phyloP scores from a whole-genome alignment of 2,113 vertebrate species.

The Cyprinodon variegatus region DNA sequence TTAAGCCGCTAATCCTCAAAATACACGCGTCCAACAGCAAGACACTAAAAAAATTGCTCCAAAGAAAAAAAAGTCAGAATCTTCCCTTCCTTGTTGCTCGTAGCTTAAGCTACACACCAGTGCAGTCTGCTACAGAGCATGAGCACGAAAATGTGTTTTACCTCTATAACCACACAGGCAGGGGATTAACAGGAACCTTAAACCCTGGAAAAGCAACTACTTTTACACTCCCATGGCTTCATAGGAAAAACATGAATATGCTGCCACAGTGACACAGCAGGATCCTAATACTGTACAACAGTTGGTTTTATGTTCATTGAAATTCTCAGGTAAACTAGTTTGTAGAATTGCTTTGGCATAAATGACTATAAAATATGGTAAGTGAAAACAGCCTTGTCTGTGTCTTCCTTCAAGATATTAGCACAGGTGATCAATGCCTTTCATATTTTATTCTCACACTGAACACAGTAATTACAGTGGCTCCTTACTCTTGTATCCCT shows the following conservation, averaged over 20 bases:
- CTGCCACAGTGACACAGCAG: conserved; percentile 42
- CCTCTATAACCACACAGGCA: conserved; percentile 68
- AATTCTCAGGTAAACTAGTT: conserved; percentile 24
- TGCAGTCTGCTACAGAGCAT: conserved; percentile 70
- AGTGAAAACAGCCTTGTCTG: conserved; percentile 9
- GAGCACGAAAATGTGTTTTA: conserved; percentile 77
- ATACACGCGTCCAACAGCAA: conserved; percentile 82
- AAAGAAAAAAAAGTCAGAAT: conserved; percentile 69
- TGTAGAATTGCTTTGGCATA: conserved; percentile 1
- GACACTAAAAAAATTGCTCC: conserved; percentile 61
- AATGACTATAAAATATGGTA: neutral
- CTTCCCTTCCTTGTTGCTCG: conserved; percentile 68
- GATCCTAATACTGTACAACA: conserved; percentile 23
- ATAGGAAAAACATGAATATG: conserved; percentile 50
- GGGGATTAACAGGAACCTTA: conserved; percentile 74
- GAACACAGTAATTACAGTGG: conserved; percentile 64
- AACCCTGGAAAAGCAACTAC: conserved; percentile 69
- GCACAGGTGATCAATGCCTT: conserved; percentile 5
- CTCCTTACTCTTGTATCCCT: conserved; percentile 67
- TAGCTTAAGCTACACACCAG: conserved; percentile 77
- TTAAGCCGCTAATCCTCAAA: conserved; percentile 86
- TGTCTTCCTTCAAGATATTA: neutral
- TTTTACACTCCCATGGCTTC: conserved; percentile 59
- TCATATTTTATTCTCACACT: conserved; percentile 31
- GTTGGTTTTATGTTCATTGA: conserved; percentile 29